Evolutionary conservation across 1,140 invertebrate species (phyloP), one percentile per base, ranked within the genome.

Genomic region (Camponotus floridanus): DNA sequence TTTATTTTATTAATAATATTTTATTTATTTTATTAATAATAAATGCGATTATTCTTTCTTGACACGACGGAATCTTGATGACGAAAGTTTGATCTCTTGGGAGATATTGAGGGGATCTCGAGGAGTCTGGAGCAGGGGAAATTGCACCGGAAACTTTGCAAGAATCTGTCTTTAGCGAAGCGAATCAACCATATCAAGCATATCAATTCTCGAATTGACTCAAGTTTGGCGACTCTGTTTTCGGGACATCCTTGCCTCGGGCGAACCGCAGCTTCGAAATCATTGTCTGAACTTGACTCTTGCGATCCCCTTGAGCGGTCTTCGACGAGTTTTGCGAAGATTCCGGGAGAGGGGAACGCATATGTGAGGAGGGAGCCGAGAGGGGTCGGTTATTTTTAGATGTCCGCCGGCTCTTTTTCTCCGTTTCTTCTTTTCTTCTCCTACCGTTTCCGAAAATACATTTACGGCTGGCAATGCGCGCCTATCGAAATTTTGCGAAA

Each of bases 321-420:
- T n/a, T 36, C 45, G 61, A 57, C 73, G 73, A 84, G 36, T 87
- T 88, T 88, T 18, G 79, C 71, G 42, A 26, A 76, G 71, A 48
- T 83, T 76, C 21, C 65, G 21, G 61, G 42, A 26, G 61, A 15
- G 39, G 31, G 15, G 18, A 21, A 73, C 57, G 9, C 33, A 33
- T 3, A 51, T 51, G 8, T 31, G 3, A 55, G 70, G 5, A 6
- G 18, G 31, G 9, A 31, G 7, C 13, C 13, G 31, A 48, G 51
- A 42, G 21, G 51, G 39, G 59, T 70, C 51, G 59, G 26, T 39
- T 89, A 89, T 89, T 88, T 89, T 89, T 88, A 86, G 78, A 64
- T n/a, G 33, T 57, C 45, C 55, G 26, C 13, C 18, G 62, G 45
- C 18, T 39, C 59, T 88, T 73, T 88, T 89, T 80, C n/a, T 26